A percentile compares a stretch with the other conserved stretches of the same genome.
Conservation (phyloP, 2,888 invertebrate genomes). For the Drosophila putrida region DNA sequence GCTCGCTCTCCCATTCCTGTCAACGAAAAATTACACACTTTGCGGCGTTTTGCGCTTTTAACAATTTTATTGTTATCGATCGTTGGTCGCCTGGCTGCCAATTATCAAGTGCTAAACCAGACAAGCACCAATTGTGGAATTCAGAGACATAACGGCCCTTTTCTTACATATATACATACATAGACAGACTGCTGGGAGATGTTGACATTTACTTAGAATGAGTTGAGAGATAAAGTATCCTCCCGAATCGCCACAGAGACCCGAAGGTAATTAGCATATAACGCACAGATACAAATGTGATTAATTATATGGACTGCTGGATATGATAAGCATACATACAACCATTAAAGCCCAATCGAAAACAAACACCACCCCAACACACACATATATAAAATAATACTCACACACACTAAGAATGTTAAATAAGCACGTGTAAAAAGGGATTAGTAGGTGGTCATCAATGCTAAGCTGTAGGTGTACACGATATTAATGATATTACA, state of each 20-base stretch:
- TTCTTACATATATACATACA: neutral
- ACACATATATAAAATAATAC: neutral
- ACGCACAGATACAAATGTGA: constrained; percentile 32
- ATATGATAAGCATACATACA: constrained; percentile 15
- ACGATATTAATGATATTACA: constrained; percentile 46
- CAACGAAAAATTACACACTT: constrained; percentile 75
- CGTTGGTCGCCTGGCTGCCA: constrained; percentile 75
- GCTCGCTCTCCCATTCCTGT: constrained; percentile 17
- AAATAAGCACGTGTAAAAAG: constrained; percentile 41
- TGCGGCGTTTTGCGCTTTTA: constrained; percentile 81
- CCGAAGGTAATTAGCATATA: constrained; percentile 37
- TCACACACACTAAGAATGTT: neutral
- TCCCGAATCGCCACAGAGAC: constrained; percentile 1
- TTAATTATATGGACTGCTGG: constrained; percentile 54
- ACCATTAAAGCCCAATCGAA: constrained; percentile 22
- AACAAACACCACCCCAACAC: constrained; percentile 17
- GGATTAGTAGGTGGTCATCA: constrained; percentile 59
- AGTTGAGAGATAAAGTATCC: constrained; percentile 6
- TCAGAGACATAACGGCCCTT: constrained; percentile 13
- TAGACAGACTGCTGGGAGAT: neutral
- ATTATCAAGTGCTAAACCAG: constrained; percentile 66
- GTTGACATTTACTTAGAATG: constrained; percentile 5
- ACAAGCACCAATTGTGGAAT: constrained; percentile 52
- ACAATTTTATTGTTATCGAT: constrained; percentile 80
- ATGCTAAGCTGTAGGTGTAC: constrained; percentile 44